Evolutionary conservation across 2,113 vertebrate genomes (phyloP), one percentile per base, ranked within the genome.

Genomic region (Phylloscopus trochiloides): DNA sequence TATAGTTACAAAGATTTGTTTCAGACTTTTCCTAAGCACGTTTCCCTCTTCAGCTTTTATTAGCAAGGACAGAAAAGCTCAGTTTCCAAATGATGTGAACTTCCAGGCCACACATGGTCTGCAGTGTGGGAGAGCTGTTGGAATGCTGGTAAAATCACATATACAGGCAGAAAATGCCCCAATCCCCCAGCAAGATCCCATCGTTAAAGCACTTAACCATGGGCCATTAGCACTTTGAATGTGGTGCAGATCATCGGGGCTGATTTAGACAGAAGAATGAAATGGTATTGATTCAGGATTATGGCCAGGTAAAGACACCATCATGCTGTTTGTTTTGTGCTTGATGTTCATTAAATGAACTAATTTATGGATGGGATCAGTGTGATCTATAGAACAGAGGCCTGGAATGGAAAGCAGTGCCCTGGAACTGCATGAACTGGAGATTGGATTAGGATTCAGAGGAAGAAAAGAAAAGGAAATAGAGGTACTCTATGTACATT

Each of bases 251-350:
- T 67, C 38, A 54, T 50, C 78, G 38, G 36, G 3, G 16, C 66
- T 76, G 51, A 79, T 93, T 80, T 58, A 90, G 67, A 17, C 58
- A 77, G 65, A 73, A 88, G 90, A 79, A 74, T 40, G 47, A 63
- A 90, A 83, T 21, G 28, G 16, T 84, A 95, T 92, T 88, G 82
- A 96, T 96, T 90, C 63, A 47, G 93, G 96, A 94, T 94, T 86
- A 90, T 65, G 72, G 68, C 47, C 43, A 74, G 79, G 79, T 90
- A 90, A 96, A 96, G 86, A 52, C 22, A 17, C 22, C 59, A 63
- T 84, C 67, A 55, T 1, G 43, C 68, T 92, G 68, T 94, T 96
- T 95, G 88, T 40, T 96, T 94, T 95, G 74, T 88, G 88, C 76
- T 90, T 95, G 72, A 78, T 83, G 81, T 45, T 92, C 75, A 67